Evolutionary conservation across 2,113 vertebrate genomes (phyloP), one percentile per base, ranked within the genome.

Genomic region (Trinectes maculatus): DNA sequence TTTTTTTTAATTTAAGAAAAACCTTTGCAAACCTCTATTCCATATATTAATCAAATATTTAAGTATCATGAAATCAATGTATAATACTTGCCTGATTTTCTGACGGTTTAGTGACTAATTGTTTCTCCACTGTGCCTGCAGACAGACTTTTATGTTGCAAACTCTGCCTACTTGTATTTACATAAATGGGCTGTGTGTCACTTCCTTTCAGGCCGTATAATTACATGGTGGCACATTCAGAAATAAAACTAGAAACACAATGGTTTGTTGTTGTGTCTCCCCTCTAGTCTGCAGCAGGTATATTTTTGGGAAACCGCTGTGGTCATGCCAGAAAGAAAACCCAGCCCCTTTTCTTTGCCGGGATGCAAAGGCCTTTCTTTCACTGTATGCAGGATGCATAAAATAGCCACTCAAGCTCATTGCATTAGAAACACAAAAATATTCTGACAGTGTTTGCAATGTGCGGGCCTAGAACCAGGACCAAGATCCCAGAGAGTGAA

Each of bases 341-440:
- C 25, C 70, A 40, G 29, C 19, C 73, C 25, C 51, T 44, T 37
- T 28, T 49, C 56, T 66, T 55, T 18, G 68, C 54, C 39, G 53
- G 56, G 22, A 60, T 67, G 36, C 63, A 71, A 69, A 34, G 2
- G 15, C 24, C 54, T 62, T 37, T 76, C 36, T 74, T 43, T 66
- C 49, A 24, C 66, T 29, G 31, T 42, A 39, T 47, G 73, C 55
- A 42, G 56, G 63, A 44, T 40, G 68, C 77, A 25, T 46, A 48
- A 82, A 86, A 89, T 82, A 87, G 82, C 59, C 70, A 47, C 69
- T 34, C 28, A 6, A 0, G 25, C 56, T 65, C 59, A 44, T 42
- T 39, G 53, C 12, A 56, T 36, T 36, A 63, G 80, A 84, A 82
- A 85, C 82, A 86, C 51, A 49, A 62, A 58, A 69, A 47, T 22